Evolutionary conservation across 2,888 invertebrate genomes (phyloP).

Genomic region (Lamproptera curius): DNA sequence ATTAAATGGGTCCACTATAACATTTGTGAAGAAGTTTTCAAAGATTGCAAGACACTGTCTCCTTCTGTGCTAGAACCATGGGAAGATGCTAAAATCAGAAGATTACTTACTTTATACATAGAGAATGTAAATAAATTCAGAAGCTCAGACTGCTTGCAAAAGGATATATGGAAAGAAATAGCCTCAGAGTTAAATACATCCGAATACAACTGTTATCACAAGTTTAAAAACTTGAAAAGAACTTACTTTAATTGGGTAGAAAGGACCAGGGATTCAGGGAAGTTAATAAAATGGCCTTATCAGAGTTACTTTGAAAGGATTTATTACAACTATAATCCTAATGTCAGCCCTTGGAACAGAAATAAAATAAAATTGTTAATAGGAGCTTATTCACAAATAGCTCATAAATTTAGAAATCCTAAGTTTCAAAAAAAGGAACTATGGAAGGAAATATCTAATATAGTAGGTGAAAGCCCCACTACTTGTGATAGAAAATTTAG

Average conservation of each 20-base stretch:
- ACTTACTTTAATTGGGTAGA: slow-evolving; percentile 60
- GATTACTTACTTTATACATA: slow-evolving; percentile 54
- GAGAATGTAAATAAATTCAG: slow-evolving; percentile 56
- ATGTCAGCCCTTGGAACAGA: slow-evolving; percentile 51
- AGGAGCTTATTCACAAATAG: slow-evolving; percentile 53
- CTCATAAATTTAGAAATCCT: slow-evolving; percentile 59
- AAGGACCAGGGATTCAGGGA: slow-evolving; percentile 48
- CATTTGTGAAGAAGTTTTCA: slow-evolving; percentile 63
- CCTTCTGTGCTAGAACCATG: slow-evolving; percentile 52
- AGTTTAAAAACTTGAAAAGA: slow-evolving; percentile 65
- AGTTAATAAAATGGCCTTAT: slow-evolving; percentile 61
- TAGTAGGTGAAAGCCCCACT: slow-evolving; percentile 48
- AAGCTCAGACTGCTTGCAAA: slow-evolving; percentile 49
- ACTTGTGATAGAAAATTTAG: slow-evolving; percentile 66
- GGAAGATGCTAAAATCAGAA: slow-evolving; percentile 59
- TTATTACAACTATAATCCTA: slow-evolving; percentile 56
- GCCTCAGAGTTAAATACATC: slow-evolving; percentile 53
- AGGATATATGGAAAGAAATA: slow-evolving; percentile 68
- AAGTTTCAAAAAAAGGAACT: slow-evolving; percentile 62
- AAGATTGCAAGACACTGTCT: slow-evolving; percentile 53
- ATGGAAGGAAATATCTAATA: slow-evolving; percentile 55
- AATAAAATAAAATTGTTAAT: slow-evolving; percentile 52
- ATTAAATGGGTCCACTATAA: slow-evolving; percentile 65
- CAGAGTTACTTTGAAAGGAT: slow-evolving; percentile 64
- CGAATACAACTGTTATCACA: slow-evolving; percentile 65